phyloP scores from a whole-genome alignment of 30 jellyfish, hydroid and myxozoan genomes.

The Aurelia sp. region DNA sequence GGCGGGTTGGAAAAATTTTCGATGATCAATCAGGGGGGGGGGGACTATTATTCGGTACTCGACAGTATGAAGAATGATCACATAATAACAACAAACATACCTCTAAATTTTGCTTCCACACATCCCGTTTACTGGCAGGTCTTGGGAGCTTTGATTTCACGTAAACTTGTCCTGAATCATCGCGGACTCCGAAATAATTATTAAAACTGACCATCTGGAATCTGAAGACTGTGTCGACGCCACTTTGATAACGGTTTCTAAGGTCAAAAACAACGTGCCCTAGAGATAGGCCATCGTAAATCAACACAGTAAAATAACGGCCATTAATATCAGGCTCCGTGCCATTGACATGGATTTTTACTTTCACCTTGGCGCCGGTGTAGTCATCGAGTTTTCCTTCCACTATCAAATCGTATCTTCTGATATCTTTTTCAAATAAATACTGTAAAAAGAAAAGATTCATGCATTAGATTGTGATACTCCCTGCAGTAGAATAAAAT shows the following conservation, averaged over 20 bases:
- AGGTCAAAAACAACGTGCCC: constrained; percentile 70
- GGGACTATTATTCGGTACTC: too few relatives aligned
- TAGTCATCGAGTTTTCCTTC: constrained; percentile 76
- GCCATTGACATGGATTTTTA: constrained; percentile 57
- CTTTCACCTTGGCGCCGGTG: constrained; percentile 65
- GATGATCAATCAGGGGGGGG: too few relatives aligned
- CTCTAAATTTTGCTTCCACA: constrained; percentile 58
- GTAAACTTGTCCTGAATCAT: constrained; percentile 53
- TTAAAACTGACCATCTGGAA: constrained; percentile 31
- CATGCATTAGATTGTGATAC: too few relatives aligned
- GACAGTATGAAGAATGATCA: too few relatives aligned
- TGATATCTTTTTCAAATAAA: constrained; percentile 40
- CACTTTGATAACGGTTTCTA: constrained; percentile 64
- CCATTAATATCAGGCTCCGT: constrained; percentile 61
- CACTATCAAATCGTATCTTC: constrained; percentile 55
- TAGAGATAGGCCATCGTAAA: constrained; percentile 60
- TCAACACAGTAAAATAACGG: constrained; percentile 67
- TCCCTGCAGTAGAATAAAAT: too few relatives aligned
- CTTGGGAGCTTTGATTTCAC: constrained; percentile 42
- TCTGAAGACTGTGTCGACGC: constrained; percentile 35
- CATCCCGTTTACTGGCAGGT: not conserved
- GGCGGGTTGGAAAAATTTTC: too few relatives aligned
- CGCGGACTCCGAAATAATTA: constrained; percentile 59
- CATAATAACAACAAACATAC: too few relatives aligned
- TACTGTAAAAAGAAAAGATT: constrained; percentile 29